phyloP scores from a whole-genome alignment of 2,888 invertebrate species.

The Lasioglossum oenotherae region DNA sequence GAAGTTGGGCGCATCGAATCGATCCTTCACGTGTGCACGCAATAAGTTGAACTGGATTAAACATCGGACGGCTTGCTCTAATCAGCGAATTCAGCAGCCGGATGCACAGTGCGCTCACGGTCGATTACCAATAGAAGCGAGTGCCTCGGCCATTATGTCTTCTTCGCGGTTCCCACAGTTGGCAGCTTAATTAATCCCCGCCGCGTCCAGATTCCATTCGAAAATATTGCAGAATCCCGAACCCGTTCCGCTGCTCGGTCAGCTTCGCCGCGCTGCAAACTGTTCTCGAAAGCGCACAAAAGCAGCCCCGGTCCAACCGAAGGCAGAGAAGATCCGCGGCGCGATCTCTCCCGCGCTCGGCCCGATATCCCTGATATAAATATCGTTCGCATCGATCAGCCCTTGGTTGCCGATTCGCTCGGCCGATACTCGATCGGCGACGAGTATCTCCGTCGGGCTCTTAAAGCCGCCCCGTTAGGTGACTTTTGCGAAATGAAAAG shows the following conservation, averaged over 20 bases:
- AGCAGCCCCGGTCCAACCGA: neutral
- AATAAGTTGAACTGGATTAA: neutral
- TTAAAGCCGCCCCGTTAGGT: slow-evolving; percentile 59
- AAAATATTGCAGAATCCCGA: neutral
- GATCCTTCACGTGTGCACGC: neutral
- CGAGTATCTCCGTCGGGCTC: slow-evolving; percentile 53
- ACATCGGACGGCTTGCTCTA: neutral
- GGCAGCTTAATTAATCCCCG: slow-evolving; percentile 10
- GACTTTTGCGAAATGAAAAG: slow-evolving; percentile 71
- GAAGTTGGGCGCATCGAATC: neutral
- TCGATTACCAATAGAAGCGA: neutral
- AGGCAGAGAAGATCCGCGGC: slow-evolving; percentile 9
- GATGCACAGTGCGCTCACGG: neutral
- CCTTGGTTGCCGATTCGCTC: slow-evolving; percentile 43
- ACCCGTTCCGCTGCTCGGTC: neutral
- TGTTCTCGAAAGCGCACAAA: neutral
- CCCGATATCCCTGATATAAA: slow-evolving; percentile 37
- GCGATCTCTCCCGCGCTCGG: neutral
- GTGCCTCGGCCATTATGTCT: neutral
- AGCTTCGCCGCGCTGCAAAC: slow-evolving; percentile 1
- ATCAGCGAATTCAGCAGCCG: neutral
- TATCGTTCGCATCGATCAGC: slow-evolving; percentile 59
- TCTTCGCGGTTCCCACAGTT: slow-evolving; percentile 9
- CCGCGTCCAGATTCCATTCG: slow-evolving; percentile 3
- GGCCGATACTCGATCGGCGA: slow-evolving; percentile 57